Evolutionary conservation across 1,140 invertebrate genomes (phyloP).

Genomic region (Sitobion miscanthi): DNA sequence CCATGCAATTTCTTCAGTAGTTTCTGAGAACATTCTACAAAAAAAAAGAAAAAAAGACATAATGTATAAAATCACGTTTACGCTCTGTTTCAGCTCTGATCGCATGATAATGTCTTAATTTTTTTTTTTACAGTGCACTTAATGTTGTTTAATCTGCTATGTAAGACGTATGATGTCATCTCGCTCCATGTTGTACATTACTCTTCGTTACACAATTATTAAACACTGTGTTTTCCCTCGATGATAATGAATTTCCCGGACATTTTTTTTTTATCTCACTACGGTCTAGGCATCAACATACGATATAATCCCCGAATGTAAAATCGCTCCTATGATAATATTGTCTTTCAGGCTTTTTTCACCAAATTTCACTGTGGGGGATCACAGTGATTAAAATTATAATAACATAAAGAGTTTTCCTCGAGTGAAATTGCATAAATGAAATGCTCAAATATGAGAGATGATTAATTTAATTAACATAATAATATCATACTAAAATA

Average conservation of each 20-base stretch:
- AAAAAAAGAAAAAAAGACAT: neutral
- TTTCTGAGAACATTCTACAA: neutral
- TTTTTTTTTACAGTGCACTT: conserved; percentile 3
- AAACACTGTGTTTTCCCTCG: neutral
- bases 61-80: neutral
- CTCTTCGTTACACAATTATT: conserved; percentile 37
- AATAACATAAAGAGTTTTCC: neutral
- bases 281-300: neutral
- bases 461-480: conserved; percentile 29
- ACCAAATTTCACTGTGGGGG: neutral
- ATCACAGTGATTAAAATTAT: neutral
- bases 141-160: conserved; percentile 22
- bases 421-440: neutral
- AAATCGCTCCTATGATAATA: neutral
- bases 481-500: neutral
- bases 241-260: neutral
- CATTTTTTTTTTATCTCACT: conserved; percentile 10
- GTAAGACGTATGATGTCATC: conserved; percentile 13
- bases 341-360: neutral
- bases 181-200: neutral
- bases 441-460: neutral
- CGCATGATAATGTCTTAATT: conserved; percentile 11
- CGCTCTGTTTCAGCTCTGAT: conserved; percentile 25
- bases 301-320: neutral
- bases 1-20: neutral